Evolutionary conservation across 2,113 vertebrate species (phyloP).

Genomic region (Ceyx melanurus): DNA sequence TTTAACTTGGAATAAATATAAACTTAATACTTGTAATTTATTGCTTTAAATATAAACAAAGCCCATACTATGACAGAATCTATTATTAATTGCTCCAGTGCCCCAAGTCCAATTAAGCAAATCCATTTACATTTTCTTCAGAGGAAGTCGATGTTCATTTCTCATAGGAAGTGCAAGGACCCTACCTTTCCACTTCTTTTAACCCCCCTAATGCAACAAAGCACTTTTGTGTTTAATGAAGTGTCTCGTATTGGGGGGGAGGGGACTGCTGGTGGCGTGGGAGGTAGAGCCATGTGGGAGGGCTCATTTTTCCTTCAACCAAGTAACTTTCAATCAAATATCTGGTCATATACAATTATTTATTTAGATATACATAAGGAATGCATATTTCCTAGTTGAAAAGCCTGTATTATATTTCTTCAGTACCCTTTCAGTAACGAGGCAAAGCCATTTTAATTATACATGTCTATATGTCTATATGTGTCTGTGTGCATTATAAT

Average conservation of each 20-base stretch:
- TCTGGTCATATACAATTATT: not conserved
- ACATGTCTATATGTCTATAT: not conserved
- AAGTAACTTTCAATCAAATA: not conserved
- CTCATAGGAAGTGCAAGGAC: conserved; percentile 78
- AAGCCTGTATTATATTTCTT: not conserved
- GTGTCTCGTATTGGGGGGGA: not conserved
- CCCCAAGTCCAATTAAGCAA: conserved; percentile 88
- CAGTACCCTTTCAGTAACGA: not conserved
- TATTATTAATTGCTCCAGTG: conserved; percentile 91
- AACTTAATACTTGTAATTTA: conserved; percentile 95
- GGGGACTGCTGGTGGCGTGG: not conserved
- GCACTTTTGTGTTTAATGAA: conserved; percentile 60
- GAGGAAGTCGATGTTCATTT: conserved; percentile 86
- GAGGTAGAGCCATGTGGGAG: not conserved
- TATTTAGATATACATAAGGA: conserved; percentile 6
- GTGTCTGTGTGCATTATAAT: not conserved
- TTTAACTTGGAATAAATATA: conserved; percentile 96
- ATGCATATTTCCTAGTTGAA: not conserved
- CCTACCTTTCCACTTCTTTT: conserved; percentile 53
- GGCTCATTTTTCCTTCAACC: not conserved
- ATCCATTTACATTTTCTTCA: conserved; percentile 89
- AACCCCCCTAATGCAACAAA: conserved; percentile 59
- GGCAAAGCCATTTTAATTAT: not conserved
- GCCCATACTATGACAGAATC: conserved; percentile 88
- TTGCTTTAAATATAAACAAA: conserved; percentile 88